Base-by-base conservation (phyloP, 2,113 vertebrate genomes). In the Heptranchias perlo region DNA sequence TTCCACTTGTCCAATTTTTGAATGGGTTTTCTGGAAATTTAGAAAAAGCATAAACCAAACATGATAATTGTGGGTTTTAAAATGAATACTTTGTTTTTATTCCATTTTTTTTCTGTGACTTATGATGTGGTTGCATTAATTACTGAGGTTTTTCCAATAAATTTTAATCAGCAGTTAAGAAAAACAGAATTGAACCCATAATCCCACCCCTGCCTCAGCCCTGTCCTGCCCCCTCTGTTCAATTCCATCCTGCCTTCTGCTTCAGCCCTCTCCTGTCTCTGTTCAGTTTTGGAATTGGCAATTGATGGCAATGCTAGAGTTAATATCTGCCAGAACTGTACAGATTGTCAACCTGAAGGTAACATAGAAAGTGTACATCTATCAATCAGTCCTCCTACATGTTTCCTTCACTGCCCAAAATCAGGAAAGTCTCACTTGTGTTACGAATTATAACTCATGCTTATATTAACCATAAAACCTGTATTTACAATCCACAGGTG, bases 401-500 rank as follows among this genome's bases (percentile, higher is more conserved):
- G 11, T 82, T 82, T 35, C 21, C 5, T 62, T 93, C 7, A 62
- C 35, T 61, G 35, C 31, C 2, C n/a, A 92, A 62, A 23, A n/a
- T 18, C n/a, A 44, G 18, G 58, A 39, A 93, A 58, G 3, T 31
- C 52, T 91, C 28, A 58, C 61, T 91, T 93, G 89, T 18, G 11
- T 39, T 93, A n/a, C 78, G 61, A 28, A 1, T 31, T 52, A 52
- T 11, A 14, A 2, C 25, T 35, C 16, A 52, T 25, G 52, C 28
- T 31, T 69, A 69, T 31, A 95, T 95, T 49, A 49, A 8, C 44
- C 69, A 31, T 95, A 52, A 52, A 91, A 69, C 6, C 28, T 95
- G 47, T n/a, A 69, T 52, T 95, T 52, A 58, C 28, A 54, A 65
- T 97, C 67, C 96, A 4, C 96, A 99, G 99, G 97, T 97, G 97